Conservation (phyloP, 2,113 vertebrate species). For the Nannospalax galili region DNA sequence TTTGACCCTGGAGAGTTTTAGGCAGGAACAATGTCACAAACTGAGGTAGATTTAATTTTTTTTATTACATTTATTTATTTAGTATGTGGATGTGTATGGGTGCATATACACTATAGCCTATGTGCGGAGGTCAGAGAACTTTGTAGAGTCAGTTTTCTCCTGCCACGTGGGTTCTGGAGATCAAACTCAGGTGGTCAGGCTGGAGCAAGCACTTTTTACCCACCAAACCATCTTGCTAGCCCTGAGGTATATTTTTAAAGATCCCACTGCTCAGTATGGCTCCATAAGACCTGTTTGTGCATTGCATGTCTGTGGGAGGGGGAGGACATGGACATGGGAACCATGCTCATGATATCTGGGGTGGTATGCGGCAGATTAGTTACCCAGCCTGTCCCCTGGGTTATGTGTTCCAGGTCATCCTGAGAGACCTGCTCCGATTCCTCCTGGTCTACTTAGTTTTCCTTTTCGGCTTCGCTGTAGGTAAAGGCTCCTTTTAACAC, state of each 20-base stretch:
- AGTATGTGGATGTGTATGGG: not conserved
- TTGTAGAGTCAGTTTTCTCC: too few species aligned
- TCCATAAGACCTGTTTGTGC: not conserved
- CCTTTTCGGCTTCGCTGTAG: constrained; percentile 96
- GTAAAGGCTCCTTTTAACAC: constrained; percentile 84
- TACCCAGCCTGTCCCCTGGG: not conserved
- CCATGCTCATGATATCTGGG: not conserved
- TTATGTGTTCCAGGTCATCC: constrained; percentile 90
- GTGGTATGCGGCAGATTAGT: accelerated
- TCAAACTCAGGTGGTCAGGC: not conserved
- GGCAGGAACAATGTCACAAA: not conserved
- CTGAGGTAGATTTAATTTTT: too few species aligned
- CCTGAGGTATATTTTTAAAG: not conserved
- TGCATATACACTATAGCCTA: too few species aligned
- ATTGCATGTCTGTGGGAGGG: not conserved
- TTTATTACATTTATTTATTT: too few species aligned
- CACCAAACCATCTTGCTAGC: not conserved
- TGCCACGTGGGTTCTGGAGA: too few species aligned
- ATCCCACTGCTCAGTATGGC: not conserved
- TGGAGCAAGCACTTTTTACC: not conserved
- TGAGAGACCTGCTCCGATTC: constrained; percentile 95
- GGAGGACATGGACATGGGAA: not conserved
- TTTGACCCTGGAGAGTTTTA: not conserved
- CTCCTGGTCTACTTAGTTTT: constrained; percentile 95
- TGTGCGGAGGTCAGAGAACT: too few species aligned